These are phyloP conservation scores for Sturnus vulgaris DNA, from an alignment of 2,113 vertebrate genomes.

Conservation along the genomic window DNA sequence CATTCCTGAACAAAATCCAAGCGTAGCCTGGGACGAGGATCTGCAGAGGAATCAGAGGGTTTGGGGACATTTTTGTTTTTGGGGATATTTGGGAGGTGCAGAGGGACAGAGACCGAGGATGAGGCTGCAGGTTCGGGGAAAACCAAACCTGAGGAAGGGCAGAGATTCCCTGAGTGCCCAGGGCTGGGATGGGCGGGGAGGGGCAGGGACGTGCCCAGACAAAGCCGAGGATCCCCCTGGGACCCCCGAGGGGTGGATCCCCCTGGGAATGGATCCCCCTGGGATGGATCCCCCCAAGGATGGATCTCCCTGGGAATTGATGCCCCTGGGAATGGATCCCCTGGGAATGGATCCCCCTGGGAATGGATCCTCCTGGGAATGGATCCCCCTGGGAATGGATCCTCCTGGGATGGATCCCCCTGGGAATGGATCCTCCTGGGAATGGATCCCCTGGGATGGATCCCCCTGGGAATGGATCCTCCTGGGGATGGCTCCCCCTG, in stretches of 20 bases:
- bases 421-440: not conserved
- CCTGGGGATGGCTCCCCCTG: fast-evolving
- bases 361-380: not conserved
- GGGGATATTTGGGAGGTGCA: not conserved
- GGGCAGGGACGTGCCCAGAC: too few relatives aligned
- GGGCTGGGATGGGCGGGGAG: too few relatives aligned
- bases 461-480: not conserved
- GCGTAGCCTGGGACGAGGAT: fast-evolving
- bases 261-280: not conserved
- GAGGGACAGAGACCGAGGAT: too few relatives aligned
- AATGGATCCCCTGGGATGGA: not conserved
- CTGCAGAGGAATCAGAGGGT: fast-evolving
- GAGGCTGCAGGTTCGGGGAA: too few relatives aligned
- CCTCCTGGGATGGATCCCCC: not conserved
- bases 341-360: not conserved
- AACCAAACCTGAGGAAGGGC: too few relatives aligned
- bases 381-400: not conserved
- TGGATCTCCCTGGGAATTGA: not conserved
- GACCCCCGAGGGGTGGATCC: not conserved
- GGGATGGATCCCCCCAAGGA: not conserved
- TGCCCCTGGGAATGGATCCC: not conserved
- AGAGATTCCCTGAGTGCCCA: too few relatives aligned
- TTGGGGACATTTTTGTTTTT: not conserved
- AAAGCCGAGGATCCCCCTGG: too few relatives aligned
- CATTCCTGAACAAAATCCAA: fast-evolving